A percentile compares a stretch with the other conserved stretches of the same genome.
phyloP scores from a whole-genome alignment of 2,888 invertebrate genomes.

The Eupeodes latifasciatus region DNA sequence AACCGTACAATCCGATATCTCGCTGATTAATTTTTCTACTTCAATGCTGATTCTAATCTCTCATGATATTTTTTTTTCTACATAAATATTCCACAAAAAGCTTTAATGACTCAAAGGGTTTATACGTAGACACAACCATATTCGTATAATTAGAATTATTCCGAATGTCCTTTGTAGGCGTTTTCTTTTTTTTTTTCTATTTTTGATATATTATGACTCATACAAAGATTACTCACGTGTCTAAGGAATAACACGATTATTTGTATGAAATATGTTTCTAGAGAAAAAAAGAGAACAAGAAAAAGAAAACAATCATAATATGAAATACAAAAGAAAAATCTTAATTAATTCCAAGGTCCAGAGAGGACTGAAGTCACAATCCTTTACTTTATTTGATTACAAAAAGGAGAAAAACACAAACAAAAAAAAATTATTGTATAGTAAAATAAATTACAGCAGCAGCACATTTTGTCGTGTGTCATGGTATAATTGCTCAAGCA shows the following conservation, averaged over 20 bases:
- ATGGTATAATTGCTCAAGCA: slow-evolving; percentile 9
- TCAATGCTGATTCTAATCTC: slow-evolving; percentile 18
- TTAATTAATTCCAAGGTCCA: slow-evolving; percentile 63
- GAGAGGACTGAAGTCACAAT: slow-evolving; percentile 42
- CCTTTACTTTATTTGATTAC: slow-evolving; percentile 52
- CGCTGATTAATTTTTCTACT: slow-evolving; percentile 15
- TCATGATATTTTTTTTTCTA: background rate
- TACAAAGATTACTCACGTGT: slow-evolving; percentile 39
- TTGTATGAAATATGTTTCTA: slow-evolving; percentile 15
- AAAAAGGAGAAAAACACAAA: slow-evolving; percentile 21
- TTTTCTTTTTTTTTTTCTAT: background rate
- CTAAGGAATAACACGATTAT: slow-evolving; percentile 11
- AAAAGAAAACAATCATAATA: background rate
- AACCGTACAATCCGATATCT: background rate
- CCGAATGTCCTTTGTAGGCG: slow-evolving; percentile 28
- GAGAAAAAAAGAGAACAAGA: background rate
- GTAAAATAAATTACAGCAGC: slow-evolving; percentile 16
- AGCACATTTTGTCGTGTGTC: slow-evolving; percentile 21
- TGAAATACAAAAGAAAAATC: slow-evolving; percentile 55
- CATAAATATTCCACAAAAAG: background rate
- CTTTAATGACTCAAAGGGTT: slow-evolving; percentile 57
- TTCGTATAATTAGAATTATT: slow-evolving; percentile 30
- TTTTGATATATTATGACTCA: slow-evolving; percentile 16
- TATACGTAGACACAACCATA: background rate
- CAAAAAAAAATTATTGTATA: slow-evolving; percentile 2